Base-by-base conservation (phyloP, 2,888 invertebrate genomes). In the Phortica okadai region DNA sequence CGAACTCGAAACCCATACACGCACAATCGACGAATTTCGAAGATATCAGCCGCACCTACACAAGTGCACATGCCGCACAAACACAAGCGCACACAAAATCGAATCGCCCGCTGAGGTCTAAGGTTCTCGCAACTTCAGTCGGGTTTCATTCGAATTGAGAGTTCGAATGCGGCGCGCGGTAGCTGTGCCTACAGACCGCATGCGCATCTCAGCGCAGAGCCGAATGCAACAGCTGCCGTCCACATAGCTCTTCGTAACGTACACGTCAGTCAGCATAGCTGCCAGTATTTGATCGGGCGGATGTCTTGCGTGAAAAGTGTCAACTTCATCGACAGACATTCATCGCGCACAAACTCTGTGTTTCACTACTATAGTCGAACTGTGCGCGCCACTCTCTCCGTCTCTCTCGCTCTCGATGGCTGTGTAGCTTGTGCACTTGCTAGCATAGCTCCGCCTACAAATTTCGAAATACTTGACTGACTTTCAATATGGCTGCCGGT, bases 381-480 rank as follows among this genome's bases (percentile, higher is more conserved):
- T 81, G 76, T 62, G 10, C 62, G 16, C 16, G 25, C 25, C 16
- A 73, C 81, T 70, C 79, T 73, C 74, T 69, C 75, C 74, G 70
- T 41, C 81, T 80, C 80, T 74, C 82, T 88, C 83, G 78, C 82
- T 81, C 80, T 64, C 81, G 80, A 81, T 79, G 76, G 6, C 14
- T 16, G 14, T 16, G n/a, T 25, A 7, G 79, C 81, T 82, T 82
- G 79, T 76, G 76, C 77, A 77, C 72, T 75, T 70, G 59, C 11
- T 73, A 58, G 67, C 73, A 70, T 82, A 84, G 82, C 90, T 89
- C 91, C 91, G 89, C 91, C 91, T 82, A 85, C 89, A 74, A 74
- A 79, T 84, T 90, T 90, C 88, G 90, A 89, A 90, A 90, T 90
- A 90, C 88, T 89, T 89, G 86, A 91, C 81, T 91, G 89, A 89